phyloP scores from a whole-genome alignment of 2,888 invertebrate genomes.

The Dasysyrphus albostriatus region DNA sequence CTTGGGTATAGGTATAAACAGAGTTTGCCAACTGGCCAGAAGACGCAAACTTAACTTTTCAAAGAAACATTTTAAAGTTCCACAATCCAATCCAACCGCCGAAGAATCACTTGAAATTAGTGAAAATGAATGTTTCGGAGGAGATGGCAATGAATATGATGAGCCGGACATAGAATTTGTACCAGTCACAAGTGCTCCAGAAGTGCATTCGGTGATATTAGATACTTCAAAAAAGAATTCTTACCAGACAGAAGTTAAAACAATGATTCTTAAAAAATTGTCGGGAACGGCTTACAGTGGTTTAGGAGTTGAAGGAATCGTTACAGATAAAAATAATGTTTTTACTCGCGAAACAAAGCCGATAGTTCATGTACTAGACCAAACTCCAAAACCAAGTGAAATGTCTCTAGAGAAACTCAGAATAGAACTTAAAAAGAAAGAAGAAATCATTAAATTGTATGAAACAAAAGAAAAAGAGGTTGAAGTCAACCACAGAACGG shows the following conservation, averaged over 20 bases:
- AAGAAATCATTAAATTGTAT: neutral
- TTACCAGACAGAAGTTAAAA: neutral
- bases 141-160: constrained; percentile 6
- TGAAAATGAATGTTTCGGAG: constrained; percentile 3
- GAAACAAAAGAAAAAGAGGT: neutral
- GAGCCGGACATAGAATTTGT: neutral
- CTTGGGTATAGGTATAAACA: neutral
- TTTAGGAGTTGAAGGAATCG: neutral
- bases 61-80: neutral
- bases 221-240: neutral
- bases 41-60: neutral
- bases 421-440: neutral
- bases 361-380: neutral
- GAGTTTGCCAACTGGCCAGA: neutral
- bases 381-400: neutral
- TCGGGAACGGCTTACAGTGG: neutral
- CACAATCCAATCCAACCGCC: neutral
- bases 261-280: neutral
- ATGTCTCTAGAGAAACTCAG: neutral
- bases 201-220: neutral
- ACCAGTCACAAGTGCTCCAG: neutral
- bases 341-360: no score
- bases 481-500: neutral
- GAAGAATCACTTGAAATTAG: neutral
- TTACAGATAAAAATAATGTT: neutral